These are phyloP conservation scores for Lepidurus packardi DNA, from an alignment of 1,140 invertebrate species.

Conservation along the genomic window DNA sequence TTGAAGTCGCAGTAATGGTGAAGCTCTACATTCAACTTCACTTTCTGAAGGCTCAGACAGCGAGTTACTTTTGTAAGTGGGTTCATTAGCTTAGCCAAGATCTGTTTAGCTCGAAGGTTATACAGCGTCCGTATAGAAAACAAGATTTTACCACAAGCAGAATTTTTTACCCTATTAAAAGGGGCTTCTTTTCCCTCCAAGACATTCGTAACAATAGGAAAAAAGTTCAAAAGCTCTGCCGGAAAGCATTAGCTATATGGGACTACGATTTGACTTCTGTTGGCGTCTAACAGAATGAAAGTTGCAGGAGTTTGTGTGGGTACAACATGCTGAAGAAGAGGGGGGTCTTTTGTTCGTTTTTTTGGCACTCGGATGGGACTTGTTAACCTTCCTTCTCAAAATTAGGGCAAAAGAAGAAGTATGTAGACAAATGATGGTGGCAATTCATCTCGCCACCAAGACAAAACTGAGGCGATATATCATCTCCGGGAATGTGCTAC, in stretches of 20 bases:
- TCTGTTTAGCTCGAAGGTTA: background rate
- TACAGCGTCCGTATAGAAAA: too few relatives aligned
- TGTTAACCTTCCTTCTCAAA: background rate
- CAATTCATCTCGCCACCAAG: background rate
- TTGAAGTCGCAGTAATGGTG: conserved; percentile 5
- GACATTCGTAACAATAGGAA: too few relatives aligned
- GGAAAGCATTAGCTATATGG: too few relatives aligned
- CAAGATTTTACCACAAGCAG: too few relatives aligned
- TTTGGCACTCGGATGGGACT: background rate
- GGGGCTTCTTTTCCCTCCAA: too few relatives aligned
- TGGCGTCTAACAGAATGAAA: too few relatives aligned
- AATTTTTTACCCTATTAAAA: too few relatives aligned
- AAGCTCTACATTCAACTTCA: background rate
- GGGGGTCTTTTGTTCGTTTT: background rate
- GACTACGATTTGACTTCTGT: too few relatives aligned
- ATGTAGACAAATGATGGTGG: background rate
- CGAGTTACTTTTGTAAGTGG: background rate
- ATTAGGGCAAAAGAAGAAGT: background rate
- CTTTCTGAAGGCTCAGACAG: background rate
- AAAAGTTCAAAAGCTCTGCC: too few relatives aligned
- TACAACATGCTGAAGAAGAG: too few relatives aligned
- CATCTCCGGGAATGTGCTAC: background rate
- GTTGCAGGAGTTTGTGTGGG: too few relatives aligned
- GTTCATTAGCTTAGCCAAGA: background rate
- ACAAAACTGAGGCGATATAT: background rate